Evolutionary conservation across 2,888 invertebrate genomes (phyloP).

Genomic region (Clistopyga incitator): DNA sequence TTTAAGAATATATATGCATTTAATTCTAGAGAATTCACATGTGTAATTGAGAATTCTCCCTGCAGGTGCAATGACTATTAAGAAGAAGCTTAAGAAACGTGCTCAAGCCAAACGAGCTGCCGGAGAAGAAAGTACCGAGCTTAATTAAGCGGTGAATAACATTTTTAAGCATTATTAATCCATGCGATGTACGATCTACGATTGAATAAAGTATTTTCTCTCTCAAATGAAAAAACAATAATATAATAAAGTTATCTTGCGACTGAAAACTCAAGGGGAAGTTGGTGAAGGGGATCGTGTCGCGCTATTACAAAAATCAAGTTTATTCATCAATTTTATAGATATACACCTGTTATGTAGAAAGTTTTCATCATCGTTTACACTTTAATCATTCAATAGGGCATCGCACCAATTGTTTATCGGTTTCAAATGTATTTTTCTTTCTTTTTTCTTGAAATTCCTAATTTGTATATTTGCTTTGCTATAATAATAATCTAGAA

Average conservation of each 20-base stretch:
- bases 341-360: constrained; percentile 82
- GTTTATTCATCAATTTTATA: constrained; percentile 82
- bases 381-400: constrained; percentile 77
- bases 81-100: constrained; percentile 75
- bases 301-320: constrained; percentile 80
- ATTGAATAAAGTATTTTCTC: constrained; percentile 43
- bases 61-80: constrained; percentile 78
- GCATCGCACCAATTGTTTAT: constrained; percentile 72
- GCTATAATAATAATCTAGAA: constrained; percentile 65
- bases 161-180: constrained; percentile 11
- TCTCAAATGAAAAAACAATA: not conserved
- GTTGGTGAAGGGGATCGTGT: constrained; percentile 28
- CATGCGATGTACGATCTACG: constrained; percentile 7
- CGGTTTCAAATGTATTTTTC: constrained; percentile 49
- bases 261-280: not conserved
- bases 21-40: constrained; percentile 12
- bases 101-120: constrained; percentile 69
- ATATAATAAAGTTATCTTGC: not conserved
- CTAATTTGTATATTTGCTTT: constrained; percentile 41
- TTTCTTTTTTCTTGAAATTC: constrained; percentile 57
- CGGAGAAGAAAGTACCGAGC: constrained; percentile 32
- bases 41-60: not conserved
- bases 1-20: constrained; percentile 19
- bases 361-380: constrained; percentile 79
- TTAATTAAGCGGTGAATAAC: constrained; percentile 5